Evolutionary conservation across 92 coral and sea anemone species (phyloP).

Genomic region (Zoanthus sociatus): DNA sequence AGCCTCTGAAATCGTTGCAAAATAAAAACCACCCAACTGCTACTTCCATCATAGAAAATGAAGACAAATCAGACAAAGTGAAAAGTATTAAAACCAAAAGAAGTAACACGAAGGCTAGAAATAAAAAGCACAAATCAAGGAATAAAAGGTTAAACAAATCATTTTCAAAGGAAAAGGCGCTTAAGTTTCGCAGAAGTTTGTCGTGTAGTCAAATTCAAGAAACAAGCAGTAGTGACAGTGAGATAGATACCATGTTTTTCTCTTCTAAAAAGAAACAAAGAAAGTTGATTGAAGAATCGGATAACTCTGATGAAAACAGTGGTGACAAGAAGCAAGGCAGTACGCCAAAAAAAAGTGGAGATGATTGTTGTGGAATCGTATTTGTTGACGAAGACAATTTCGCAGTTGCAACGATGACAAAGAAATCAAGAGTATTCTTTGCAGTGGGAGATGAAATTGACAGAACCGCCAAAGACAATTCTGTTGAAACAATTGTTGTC

Average conservation of each 20-base stretch:
- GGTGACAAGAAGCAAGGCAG: not conserved
- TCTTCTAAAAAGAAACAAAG: not conserved
- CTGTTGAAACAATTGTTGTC: not conserved
- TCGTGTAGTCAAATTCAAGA: not conserved
- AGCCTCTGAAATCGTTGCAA: not conserved
- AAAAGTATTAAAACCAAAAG: not conserved
- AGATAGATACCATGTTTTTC: not conserved
- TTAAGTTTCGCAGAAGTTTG: not conserved
- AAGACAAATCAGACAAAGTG: not conserved
- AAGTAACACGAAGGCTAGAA: not conserved
- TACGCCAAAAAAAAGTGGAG: not conserved
- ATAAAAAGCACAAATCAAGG: not conserved
- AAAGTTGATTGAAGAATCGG: constrained; percentile 1
- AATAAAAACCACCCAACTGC: not conserved
- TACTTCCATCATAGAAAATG: not conserved
- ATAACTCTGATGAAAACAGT: constrained; percentile 1
- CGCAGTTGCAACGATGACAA: constrained; percentile 5
- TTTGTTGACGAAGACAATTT: not conserved
- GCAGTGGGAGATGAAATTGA: constrained; percentile 2
- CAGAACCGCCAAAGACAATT: not conserved
- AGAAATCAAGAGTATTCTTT: constrained; percentile 13
- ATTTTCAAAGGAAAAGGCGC: not conserved
- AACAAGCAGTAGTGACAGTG: constrained; percentile 1
- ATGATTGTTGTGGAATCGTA: not conserved
- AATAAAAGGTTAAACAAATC: not conserved